A percentile compares a stretch with the other conserved stretches of the same genome.
phyloP scores from a whole-genome alignment of 2,888 invertebrate genomes.

The Strigamia crassipes region DNA sequence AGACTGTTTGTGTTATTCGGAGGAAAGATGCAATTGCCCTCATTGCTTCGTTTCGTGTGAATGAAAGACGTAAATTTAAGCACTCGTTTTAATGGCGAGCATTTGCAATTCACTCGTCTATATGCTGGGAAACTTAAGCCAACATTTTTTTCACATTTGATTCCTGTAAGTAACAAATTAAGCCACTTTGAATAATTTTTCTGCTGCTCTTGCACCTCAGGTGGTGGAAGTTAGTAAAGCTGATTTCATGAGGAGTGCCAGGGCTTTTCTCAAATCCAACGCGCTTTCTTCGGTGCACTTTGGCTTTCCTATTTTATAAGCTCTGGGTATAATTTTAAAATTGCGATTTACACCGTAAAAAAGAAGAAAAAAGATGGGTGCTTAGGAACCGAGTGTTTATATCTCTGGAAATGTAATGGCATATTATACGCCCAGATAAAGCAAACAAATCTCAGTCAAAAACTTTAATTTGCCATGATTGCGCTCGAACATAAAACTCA shows the following conservation, averaged over 20 bases:
- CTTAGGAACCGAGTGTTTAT: not conserved
- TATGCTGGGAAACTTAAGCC: constrained; percentile 4
- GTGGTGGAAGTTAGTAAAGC: constrained; percentile 16
- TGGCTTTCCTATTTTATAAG: not conserved
- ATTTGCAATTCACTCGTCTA: not conserved
- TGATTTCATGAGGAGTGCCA: not conserved
- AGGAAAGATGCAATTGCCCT: not conserved
- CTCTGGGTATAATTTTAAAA: not conserved
- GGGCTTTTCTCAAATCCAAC: constrained; percentile 9
- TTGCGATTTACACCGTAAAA: constrained; percentile 5
- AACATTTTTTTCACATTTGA: not conserved
- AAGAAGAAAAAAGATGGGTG: not conserved
- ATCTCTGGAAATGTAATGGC: not conserved
- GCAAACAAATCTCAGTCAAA: too few relatives aligned
- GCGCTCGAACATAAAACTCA: too few relatives aligned
- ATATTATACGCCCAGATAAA: too few relatives aligned
- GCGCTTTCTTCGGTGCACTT: constrained; percentile 2
- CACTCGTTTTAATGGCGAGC: not conserved
- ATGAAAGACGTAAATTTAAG: not conserved
- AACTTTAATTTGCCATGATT: not conserved
- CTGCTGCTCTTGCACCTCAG: constrained; percentile 6
- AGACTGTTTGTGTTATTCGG: not conserved
- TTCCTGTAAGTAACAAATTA: constrained; percentile 21
- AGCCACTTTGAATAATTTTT: constrained; percentile 21
- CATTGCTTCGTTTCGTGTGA: not conserved